These are phyloP conservation scores for Bombus polaris DNA, from an alignment of 1,140 invertebrate species.

Conservation along the genomic window DNA sequence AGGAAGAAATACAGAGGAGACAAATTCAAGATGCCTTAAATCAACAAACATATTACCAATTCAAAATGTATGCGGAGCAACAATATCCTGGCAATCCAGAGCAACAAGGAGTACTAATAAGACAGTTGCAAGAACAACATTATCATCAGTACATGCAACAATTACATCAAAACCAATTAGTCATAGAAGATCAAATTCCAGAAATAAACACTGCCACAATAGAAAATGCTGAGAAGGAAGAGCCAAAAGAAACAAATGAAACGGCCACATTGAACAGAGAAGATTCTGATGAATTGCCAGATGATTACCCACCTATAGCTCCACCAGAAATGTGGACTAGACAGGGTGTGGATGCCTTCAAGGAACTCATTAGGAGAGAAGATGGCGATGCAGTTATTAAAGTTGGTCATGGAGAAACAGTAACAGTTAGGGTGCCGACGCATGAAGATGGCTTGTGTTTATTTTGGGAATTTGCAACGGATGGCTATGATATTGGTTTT, in stretches of 20 bases:
- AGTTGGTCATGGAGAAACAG: constrained; percentile 98
- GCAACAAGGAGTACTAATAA: constrained; percentile 95
- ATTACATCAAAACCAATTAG: constrained; percentile 86
- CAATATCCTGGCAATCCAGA: constrained; percentile 97
- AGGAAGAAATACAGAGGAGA: constrained; percentile 86
- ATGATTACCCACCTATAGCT: constrained; percentile 84
- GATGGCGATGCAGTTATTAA: constrained; percentile 97
- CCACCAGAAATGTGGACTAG: constrained; percentile 97
- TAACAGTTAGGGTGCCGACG: constrained; percentile 98
- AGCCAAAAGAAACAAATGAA: constrained; percentile 59
- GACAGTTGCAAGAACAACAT: constrained; percentile 97
- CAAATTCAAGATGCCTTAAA: constrained; percentile 98
- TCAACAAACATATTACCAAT: constrained; percentile 97
- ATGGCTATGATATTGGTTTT: constrained; percentile 99
- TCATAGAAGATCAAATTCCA: constrained; percentile 84
- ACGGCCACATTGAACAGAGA: constrained; percentile 65
- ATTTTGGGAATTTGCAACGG: constrained; percentile 99
- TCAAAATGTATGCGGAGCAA: constrained; percentile 96
- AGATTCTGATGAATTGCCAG: constrained; percentile 80
- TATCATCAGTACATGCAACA: constrained; percentile 99
- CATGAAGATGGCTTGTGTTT: constrained; percentile 96
- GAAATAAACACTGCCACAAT: constrained; percentile 45
- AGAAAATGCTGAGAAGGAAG: constrained; percentile 42
- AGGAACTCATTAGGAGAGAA: constrained; percentile 92
- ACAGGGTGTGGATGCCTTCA: constrained; percentile 95